Base-by-base conservation (phyloP, 2,888 invertebrate species). In the Hypomecis punctinalis region DNA sequence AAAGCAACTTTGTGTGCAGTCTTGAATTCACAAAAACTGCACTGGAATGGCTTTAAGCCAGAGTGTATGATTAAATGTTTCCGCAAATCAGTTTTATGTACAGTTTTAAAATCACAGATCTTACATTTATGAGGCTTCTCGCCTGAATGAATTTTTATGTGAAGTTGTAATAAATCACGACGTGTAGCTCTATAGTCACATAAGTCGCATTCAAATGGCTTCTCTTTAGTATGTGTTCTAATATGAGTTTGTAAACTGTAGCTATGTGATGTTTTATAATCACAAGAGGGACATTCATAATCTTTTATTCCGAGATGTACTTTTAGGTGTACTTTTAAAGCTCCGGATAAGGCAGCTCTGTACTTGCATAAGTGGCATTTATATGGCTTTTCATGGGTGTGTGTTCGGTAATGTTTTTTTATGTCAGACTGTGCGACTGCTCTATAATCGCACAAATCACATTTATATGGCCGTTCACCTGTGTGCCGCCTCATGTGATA, bases 1-100 rank as follows among this genome's bases (percentile, higher is more conserved):
- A 48, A n/a, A 35, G 48, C 10, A 10, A 48, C 48, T 48, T n/a
- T 35, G 36, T 48, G 36, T 36, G 48, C 48, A 5, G 48, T 23
- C n/a, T 48, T 35, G 13, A 48, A 48, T 5, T 48, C n/a, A 36
- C 48, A 48, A 5, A n/a, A 5, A 7, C 10, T 3, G 5, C 48
- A 48, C n/a, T 48, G 6, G 23, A 23, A 35, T 6, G 48, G 48
- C 35, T 48, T 48, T 9, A 4, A 9, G 8, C 40, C 40, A 8
- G 40, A 9, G 10, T 40, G 40, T 7, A 40, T 8, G 8, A 33
- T 36, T 48, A 8, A n/a, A n/a, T 48, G 48, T 35, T 6, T 10
- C n/a, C 35, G 35, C n/a, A 48, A 35, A n/a, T 48, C 48, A n/a
- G 1, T 7, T 6, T 6, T 6, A 35, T n/a, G 35, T 6, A n/a